These are phyloP conservation scores for Neodon shergylaensis DNA, from an alignment of 2,113 vertebrate genomes.

Conservation along the genomic window DNA sequence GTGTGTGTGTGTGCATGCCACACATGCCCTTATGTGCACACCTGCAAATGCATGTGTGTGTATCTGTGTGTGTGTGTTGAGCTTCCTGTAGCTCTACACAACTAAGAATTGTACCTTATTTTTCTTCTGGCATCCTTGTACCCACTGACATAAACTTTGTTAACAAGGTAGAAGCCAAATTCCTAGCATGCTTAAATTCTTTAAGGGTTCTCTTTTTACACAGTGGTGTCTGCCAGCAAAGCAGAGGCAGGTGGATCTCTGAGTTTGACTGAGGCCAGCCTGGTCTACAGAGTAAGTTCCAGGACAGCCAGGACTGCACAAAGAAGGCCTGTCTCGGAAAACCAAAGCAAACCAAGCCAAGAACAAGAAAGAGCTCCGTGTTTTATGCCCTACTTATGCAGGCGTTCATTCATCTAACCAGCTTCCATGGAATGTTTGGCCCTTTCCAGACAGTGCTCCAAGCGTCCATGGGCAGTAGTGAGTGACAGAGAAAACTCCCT, in stretches of 20 bases:
- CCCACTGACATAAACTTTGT: not conserved
- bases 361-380: not conserved
- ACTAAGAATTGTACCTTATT: not conserved
- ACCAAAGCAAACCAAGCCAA: not conserved
- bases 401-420: not conserved
- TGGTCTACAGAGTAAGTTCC: not conserved
- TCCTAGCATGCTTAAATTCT: not conserved
- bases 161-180: not conserved
- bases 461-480: not conserved
- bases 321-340: not conserved
- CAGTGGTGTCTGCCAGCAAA: not conserved
- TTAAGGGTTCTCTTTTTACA: not conserved
- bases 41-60: not conserved
- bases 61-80: not conserved
- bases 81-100: not conserved
- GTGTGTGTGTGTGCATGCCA: rapidly evolving
- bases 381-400: not conserved
- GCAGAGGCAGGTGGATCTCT: not conserved
- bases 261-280: not conserved
- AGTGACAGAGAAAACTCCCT: not conserved
- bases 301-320: not conserved
- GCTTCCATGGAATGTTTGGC: not conserved
- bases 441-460: not conserved
- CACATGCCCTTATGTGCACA: no score
- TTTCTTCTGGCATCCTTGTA: not conserved